These are phyloP conservation scores for Furcula furcula DNA, from an alignment of 2,888 invertebrate genomes.

Conservation along the genomic window DNA sequence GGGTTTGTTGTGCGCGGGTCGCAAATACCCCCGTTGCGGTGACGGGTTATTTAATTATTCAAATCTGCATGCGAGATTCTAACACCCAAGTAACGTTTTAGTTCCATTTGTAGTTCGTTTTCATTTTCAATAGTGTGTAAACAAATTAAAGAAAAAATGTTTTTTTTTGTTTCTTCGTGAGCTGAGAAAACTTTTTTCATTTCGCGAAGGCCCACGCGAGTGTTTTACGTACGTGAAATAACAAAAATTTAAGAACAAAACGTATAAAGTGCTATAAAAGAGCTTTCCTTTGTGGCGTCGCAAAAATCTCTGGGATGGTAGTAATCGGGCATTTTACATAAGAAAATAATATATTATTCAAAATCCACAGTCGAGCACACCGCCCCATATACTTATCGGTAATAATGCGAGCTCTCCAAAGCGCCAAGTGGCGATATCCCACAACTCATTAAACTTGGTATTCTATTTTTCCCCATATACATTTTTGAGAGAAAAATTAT, in stretches of 20 bases:
- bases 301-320: conserved; percentile 73
- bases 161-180: background rate
- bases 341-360: conserved; percentile 82
- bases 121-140: too few relatives aligned
- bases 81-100: background rate
- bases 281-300: conserved; percentile 64
- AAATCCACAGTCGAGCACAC: conserved; percentile 72
- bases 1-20: conserved; percentile 39
- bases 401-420: conserved; percentile 67
- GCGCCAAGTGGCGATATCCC: conserved; percentile 16
- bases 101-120: too few relatives aligned
- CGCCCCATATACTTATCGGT: conserved; percentile 75
- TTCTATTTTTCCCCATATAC: too few relatives aligned
- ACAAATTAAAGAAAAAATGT: conserved; percentile 19
- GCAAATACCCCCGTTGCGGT: conserved; percentile 10
- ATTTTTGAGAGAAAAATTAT: too few relatives aligned
- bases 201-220: conserved; percentile 33
- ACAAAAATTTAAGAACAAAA: conserved; percentile 69
- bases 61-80: conserved; percentile 9
- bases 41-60: conserved; percentile 27
- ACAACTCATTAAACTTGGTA: conserved; percentile 21
- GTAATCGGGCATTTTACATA: conserved; percentile 81
- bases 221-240: conserved; percentile 43
- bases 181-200: conserved; percentile 48
- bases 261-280: conserved; percentile 75